Evolutionary conservation across 2,797 vertebrate species (phyloP), one percentile per base, ranked within the genome.

Genomic region (Esox masquinongy): DNA sequence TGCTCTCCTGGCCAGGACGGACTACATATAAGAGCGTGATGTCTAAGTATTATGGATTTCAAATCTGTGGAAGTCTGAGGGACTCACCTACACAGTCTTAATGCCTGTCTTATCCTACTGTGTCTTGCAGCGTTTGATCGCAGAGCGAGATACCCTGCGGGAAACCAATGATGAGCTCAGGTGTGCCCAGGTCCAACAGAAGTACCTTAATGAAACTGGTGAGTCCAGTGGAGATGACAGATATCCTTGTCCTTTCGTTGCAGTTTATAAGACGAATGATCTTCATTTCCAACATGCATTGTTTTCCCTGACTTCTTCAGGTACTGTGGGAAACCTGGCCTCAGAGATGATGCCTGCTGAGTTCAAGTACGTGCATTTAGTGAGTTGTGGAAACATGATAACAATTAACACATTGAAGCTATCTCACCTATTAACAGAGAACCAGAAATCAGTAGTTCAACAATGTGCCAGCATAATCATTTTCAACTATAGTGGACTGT

Each of bases 341-440:
- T 94, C 95, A 0, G 96, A 98, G 85, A 97, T 97, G 70, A 92
- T 98, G 83, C 96, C 96, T 2, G 91, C 95, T 0, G 97, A 97
- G 88, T 93, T 98, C 77, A 96, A 91, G 97, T 98, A 87, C n/a
- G 90, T 83, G 17, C 12, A 34, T 61, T 11, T 11, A 1, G 34
- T 16, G 39, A 14, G 34, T 68, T 66, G 63, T 34, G 24, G 16
- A 7, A n/a, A 19, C 24, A 11, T 69, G 39, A n/a, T 2, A 14
- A 9, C 22, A 6, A 43, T 9, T 50, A 22, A 17, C 26, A 17
- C 12, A 0, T 17, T 5, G 0, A 0, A 34, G 0, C 61, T 56
- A n/a, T 22, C 6, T 22, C 6, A 56, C 67, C 36, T 47, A 39
- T 39, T 9, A 36, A 39, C n/a, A 43, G 36, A 43, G 19, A n/a